phyloP scores from a whole-genome alignment of 2,113 vertebrate genomes.

The Engystomops pustulosus region DNA sequence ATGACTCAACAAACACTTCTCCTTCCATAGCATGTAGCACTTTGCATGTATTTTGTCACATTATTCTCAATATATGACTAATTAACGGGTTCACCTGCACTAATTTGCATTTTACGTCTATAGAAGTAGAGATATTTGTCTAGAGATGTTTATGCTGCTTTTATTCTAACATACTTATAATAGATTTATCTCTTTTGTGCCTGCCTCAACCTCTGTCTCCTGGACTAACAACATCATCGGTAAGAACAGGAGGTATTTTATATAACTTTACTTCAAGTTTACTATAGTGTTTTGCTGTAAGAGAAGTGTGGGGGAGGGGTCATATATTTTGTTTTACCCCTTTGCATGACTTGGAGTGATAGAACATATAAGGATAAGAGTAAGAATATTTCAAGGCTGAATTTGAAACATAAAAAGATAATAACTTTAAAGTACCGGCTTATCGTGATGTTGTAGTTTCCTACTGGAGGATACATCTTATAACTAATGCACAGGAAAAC shows the following conservation, averaged over 20 bases:
- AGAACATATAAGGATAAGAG: too few species aligned
- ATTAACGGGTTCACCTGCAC: not conserved
- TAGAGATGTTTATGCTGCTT: constrained; percentile 63
- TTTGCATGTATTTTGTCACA: not conserved
- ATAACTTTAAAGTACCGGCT: too few species aligned
- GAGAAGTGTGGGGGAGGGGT: too few species aligned
- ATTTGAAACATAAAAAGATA: too few species aligned
- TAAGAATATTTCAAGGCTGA: constrained; percentile 58
- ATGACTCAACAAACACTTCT: not conserved
- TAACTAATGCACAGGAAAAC: not conserved
- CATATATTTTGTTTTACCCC: not conserved
- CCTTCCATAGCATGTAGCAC: not conserved
- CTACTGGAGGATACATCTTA: not conserved
- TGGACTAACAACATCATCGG: constrained; percentile 90
- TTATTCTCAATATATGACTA: not conserved
- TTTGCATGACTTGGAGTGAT: constrained; percentile 2
- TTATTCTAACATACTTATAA: constrained; percentile 84
- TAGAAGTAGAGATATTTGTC: not conserved
- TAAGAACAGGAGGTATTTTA: constrained; percentile 98
- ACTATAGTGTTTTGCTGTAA: constrained; percentile 69
- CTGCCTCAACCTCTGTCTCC: constrained; percentile 87
- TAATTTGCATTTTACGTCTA: not conserved
- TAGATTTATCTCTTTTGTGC: constrained; percentile 88
- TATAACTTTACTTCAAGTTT: constrained; percentile 78
- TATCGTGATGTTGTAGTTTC: not conserved